Evolutionary conservation across 1,140 invertebrate genomes (phyloP), one percentile per base, ranked within the genome.

Genomic region (Drosophila seguyi): DNA sequence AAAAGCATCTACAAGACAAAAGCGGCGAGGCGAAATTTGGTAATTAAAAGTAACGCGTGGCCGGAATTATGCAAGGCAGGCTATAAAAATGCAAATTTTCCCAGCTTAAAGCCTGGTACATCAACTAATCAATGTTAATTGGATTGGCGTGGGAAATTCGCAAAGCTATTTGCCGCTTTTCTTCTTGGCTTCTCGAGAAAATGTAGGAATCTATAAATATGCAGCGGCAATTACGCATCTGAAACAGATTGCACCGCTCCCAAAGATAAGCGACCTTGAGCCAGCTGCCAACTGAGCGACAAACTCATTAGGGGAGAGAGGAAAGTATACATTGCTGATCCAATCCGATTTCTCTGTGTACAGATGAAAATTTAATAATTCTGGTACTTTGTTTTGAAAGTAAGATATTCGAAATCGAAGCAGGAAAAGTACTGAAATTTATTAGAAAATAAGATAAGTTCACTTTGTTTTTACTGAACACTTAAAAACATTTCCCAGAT

Each of bases 111-210:
- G 58, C 58, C 55, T 27, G 13, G 60, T 53, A n/a, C 60, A 50
- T 20, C 56, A 75, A 72, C 72, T 80, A 88, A 88, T 84, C 85
- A 88, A 84, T 88, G 84, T 78, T 84, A 87, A 87, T 88, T 88
- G 79, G 68, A 57, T 38, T 48, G 55, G 68, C 80, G 62, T 65
- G 85, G 56, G 66, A 69, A 67, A 36, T 53, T 34, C 20, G 44
- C 75, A 75, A 53, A 75, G 66, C 47, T 68, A 61, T 36, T 41
- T 31, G 44, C 22, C 27, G 38, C 45, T 62, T 45, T 29, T 52
- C 53, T 60, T 55, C 34, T 39, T 39, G 36, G 41, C 55, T 53
- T 36, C 36, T 48, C 42, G 42, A 44, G 29, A 76, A 67, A 72
- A 39, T 59, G 61, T 58, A 13, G n/a, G 14, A 72, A 73, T 73